Evolutionary conservation across 2,888 invertebrate genomes (phyloP).

Genomic region (Andrena dorsata): DNA sequence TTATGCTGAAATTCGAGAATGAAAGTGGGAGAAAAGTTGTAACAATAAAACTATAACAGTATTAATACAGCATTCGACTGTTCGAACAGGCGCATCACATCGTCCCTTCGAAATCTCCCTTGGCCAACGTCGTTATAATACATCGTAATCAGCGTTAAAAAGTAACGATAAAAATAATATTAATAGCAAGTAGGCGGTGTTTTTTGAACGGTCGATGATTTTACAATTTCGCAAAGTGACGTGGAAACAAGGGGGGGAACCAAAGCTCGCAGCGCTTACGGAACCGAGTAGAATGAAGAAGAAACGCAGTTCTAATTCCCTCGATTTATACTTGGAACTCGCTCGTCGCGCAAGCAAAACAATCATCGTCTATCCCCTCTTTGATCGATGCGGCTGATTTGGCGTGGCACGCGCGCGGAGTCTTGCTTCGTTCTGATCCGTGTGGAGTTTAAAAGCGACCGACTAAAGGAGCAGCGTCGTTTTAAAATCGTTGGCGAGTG

Average conservation of each 20-base stretch:
- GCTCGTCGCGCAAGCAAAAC: conserved; percentile 44
- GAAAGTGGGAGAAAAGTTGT: conserved; percentile 33
- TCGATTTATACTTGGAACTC: conserved; percentile 39
- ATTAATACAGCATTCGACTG: conserved; percentile 34
- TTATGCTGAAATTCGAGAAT: conserved; percentile 33
- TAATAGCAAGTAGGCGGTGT: conserved; percentile 29
- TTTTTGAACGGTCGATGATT: conserved; percentile 27
- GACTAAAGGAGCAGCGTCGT: not conserved
- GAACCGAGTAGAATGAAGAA: conserved; percentile 24
- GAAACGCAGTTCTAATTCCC: conserved; percentile 12
- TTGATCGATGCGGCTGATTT: conserved; percentile 14
- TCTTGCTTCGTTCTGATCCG: conserved; percentile 66
- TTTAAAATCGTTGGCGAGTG: no score
- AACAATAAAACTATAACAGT: conserved; percentile 46
- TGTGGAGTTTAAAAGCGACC: not conserved
- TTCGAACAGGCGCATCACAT: conserved; percentile 29
- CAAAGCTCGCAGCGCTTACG: conserved; percentile 25
- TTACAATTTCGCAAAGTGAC: conserved; percentile 51
- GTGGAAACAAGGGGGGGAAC: conserved; percentile 65
- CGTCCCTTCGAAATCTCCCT: conserved; percentile 24
- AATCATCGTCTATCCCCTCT: not conserved
- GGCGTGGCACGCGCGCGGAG: conserved; percentile 49
- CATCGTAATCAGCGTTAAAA: conserved; percentile 19
- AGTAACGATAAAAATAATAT: conserved; percentile 19
- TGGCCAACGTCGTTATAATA: conserved; percentile 32